Evolutionary conservation across 2,113 vertebrate species (phyloP), one percentile per base, ranked within the genome.

Genomic region (Notechis scutatus): DNA sequence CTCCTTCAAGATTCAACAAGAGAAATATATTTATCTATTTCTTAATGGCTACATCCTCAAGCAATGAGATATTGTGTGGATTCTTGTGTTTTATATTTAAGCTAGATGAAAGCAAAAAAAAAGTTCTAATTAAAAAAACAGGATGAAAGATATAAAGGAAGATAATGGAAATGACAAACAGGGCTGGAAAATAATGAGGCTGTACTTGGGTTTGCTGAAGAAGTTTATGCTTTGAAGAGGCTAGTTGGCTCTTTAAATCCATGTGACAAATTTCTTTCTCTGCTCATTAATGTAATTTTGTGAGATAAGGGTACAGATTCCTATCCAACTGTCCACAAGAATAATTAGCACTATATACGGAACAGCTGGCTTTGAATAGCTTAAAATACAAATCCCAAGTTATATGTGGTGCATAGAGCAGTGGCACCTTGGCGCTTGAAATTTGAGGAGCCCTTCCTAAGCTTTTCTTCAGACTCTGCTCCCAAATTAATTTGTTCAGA

Each of bases 401-500:
- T 92, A 92, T 94, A 95, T 97, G 93, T 85, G 3, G 85, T 55
- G 85, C 92, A 96, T 93, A 90, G 85, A 90, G 96, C 97, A 96
- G 97, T 95, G 94, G 91, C 95, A 96, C 93, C 92, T 95, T 89
- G 2, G 96, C 92, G 92, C 94, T 94, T 95, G 97, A 96, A 96
- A 93, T 89, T 88, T 93, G 1, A 6, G 87, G 95, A 93, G 95
- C 94, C 96, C 97, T 96, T 93, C 94, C 93, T 95, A 94, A 95
- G 94, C 0, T 1, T 94, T 97, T 97, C 93, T 94, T 96, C 97
- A 96, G 95, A 93, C 23, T 95, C 64, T 96, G 94, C 94, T 96
- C 96, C 94, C 96, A 97, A 98, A 98, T 98, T 97, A 97, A 97
- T 97, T 97, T 97, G 97, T 98, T 98, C 96, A n/a, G 56, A 96